Evolutionary conservation across 2,888 invertebrate genomes (phyloP), one percentile per base, ranked within the genome.

Genomic region (Heliconius charithonia): DNA sequence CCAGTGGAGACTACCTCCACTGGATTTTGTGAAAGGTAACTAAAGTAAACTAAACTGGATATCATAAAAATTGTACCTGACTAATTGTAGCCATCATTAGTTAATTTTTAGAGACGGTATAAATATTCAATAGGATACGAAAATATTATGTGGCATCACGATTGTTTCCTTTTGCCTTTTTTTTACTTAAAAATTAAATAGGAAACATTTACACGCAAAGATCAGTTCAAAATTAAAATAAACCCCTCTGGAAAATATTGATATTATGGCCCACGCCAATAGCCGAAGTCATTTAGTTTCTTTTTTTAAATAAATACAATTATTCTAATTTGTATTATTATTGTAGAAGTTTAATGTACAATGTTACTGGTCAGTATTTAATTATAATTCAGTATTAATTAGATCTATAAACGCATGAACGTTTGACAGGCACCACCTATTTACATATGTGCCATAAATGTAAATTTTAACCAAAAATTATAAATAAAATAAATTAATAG

Each of bases 331-430:
- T 59, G 3, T 19, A 32, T 32, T 66, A 22, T 32, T 32, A 32
- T 13, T 37, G 12, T 22, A 12, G 41, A 45, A 25, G 41, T 32
- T 22, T 22, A 22, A 67, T 22, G 27, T 10, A 41, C n/a, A 41
- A 69, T 63, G 41, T 16, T 37, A 67, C 37, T 41, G 25, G 41
- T n/a, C 69, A 69, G 69, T 69, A 69, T 69, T 69, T 69, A 41
- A 25, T 25, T 25, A 16, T 13, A 25, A 69, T 16, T 25, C 69
- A 69, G 69, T 69, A 69, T 69, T 69, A 41, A 41, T 41, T 41
- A 69, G 41, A 67, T 41, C n/a, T 67, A n/a, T 41, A 67, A 37
- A 67, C 10, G 51, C 16, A 51, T 51, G 51, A 19, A 41, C 13
- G n/a, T 67, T 67, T 37, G 2, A 67, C 67, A 67, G 66, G 4